Base-by-base conservation (phyloP, 2,888 invertebrate species). In the Drosophila suboccidentalis region DNA sequence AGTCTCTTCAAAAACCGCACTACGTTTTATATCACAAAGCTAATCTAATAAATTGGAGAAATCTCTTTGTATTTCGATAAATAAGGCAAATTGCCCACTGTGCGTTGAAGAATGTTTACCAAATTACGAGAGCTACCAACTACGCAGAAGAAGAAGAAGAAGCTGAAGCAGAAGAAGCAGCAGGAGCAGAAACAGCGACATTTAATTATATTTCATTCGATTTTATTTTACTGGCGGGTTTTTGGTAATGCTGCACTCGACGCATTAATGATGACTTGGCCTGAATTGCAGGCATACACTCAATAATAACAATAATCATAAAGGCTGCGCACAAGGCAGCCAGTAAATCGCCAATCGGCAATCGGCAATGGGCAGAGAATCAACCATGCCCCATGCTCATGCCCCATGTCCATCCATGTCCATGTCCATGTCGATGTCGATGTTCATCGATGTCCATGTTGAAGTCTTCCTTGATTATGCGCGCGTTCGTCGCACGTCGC, bases 221-320 rank as follows among this genome's bases (percentile, higher is more conserved):
- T 86, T 86, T 85, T 87, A 80, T 85, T 86, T 87, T 83, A 81
- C 69, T 87, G 81, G 71, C 61, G 64, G 70, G 75, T 78, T 83
- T 87, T 86, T 87, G 85, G 83, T 85, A 85, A 82, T 82, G 78
- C 82, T 61, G 85, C 79, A 79, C 73, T 80, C 80, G 71, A 53
- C 61, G 83, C 86, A 83, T 84, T 88, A 89, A 88, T 87, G 89
- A 88, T 82, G 84, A 80, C 84, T 81, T 88, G 86, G 70, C 81
- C 89, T 84, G 85, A 87, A 87, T 88, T 86, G 87, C 84, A 69
- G 82, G 69, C 89, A 80, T 78, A 74, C 77, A 77, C 82, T 80
- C 82, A 87, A 84, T 88, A 87, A 89, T 87, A 88, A 87, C 89
- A 87, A 87, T 87, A 87, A 89, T 87, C 87, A 89, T 87, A 89